Percentiles rank a stretch among this genome's conserved stretches.
phyloP scores from a whole-genome alignment of 2,888 invertebrate genomes.

The Agrochola lota region DNA sequence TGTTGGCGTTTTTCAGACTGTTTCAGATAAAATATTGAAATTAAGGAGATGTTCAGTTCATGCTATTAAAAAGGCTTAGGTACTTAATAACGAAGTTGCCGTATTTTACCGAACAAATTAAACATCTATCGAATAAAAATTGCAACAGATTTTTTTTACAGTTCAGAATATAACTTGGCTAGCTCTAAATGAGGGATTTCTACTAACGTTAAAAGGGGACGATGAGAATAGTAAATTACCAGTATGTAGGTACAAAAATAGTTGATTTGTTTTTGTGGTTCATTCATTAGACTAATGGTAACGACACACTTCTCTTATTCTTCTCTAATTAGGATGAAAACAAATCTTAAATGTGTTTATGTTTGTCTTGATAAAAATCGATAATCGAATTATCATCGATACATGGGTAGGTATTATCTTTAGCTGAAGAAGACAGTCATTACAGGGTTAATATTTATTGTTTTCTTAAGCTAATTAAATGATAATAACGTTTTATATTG shows the following conservation, averaged over 20 bases:
- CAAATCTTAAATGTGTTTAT: neutral
- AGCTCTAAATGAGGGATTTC: neutral
- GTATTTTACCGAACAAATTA: neutral
- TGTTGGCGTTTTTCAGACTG: no score
- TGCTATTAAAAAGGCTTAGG: no score
- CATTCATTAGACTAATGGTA: slow-evolving; percentile 13
- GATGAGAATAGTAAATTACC: neutral
- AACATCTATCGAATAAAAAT: neutral
- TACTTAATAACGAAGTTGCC: neutral
- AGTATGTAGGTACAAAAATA: no score
- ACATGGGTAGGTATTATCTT: neutral
- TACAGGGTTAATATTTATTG: no score
- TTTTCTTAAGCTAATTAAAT: neutral
- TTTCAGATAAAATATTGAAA: no score
- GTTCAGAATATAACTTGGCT: neutral
- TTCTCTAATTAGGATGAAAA: neutral
- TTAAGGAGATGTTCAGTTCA: no score
- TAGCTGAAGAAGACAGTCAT: neutral
- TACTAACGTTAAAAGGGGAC: neutral
- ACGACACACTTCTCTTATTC: neutral
- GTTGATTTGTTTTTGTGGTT: neutral
- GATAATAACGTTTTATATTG: neutral
- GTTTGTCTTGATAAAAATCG: neutral
- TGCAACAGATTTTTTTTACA: no score
- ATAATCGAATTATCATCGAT: neutral